These are phyloP conservation scores for Harlomillsia oculata DNA, from an alignment of 1,140 invertebrate genomes.

Conservation along the genomic window DNA sequence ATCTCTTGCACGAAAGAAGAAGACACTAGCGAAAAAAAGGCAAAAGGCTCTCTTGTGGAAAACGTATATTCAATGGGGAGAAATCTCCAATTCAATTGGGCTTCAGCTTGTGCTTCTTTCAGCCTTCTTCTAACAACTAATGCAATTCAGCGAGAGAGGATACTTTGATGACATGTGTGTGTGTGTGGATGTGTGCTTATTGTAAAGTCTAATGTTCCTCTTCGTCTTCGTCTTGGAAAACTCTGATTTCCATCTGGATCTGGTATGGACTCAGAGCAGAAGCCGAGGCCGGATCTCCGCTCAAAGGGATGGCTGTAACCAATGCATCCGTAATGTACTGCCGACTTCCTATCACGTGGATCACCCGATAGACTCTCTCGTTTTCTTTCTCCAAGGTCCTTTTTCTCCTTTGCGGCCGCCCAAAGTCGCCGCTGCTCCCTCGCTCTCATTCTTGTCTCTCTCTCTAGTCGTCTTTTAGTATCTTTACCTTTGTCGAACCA, in stretches of 20 bases:
- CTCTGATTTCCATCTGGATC: conserved; percentile 6
- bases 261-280: not conserved
- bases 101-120: not conserved
- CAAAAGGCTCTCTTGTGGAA: conserved; percentile 1
- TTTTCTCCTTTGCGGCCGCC: no score
- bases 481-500: no score
- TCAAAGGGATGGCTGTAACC: no score
- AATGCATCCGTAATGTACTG: no score
- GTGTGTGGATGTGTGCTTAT: conserved; percentile 13
- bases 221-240: no score
- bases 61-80: conserved; percentile 15
- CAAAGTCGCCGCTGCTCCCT: no score
- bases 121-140: not conserved
- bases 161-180: conserved; percentile 15
- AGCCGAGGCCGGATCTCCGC: no score
- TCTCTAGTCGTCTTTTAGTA: no score
- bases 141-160: conserved; percentile 23
- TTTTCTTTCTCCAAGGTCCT: no score
- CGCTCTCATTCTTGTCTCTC: no score
- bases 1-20: not conserved
- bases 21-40: conserved; percentile 2
- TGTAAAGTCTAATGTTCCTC: conserved; percentile 21
- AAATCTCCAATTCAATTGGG: conserved; percentile 33
- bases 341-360: no score
- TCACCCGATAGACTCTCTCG: no score